Conservation (phyloP, 2,888 invertebrate species). For the Spatulosminthurus flaviceps region DNA sequence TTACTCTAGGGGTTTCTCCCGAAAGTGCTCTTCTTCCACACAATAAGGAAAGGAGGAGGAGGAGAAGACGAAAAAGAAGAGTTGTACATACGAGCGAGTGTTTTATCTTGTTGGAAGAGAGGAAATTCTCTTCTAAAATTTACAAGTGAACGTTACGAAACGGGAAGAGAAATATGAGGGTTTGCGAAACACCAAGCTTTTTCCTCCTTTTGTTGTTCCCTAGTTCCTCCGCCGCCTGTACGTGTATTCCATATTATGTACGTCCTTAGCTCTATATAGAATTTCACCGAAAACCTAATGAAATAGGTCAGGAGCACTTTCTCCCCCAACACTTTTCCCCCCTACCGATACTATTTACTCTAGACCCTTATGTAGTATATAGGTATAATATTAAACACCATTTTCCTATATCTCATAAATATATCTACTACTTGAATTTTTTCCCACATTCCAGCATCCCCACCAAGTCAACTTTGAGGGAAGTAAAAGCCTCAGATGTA, state of each 20-base stretch:
- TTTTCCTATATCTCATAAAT: too few relatives aligned
- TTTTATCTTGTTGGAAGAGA: slow-evolving; percentile 16
- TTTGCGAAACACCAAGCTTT: neutral
- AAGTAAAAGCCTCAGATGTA: too few relatives aligned
- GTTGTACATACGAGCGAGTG: slow-evolving; percentile 14
- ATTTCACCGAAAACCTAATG: neutral
- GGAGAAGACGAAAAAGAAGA: too few relatives aligned
- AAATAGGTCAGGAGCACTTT: slow-evolving; percentile 12
- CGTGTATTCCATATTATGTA: too few relatives aligned
- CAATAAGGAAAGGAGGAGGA: neutral
- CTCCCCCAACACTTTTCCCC: neutral
- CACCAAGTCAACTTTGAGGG: too few relatives aligned
- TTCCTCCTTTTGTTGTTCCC: too few relatives aligned
- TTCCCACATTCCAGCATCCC: too few relatives aligned
- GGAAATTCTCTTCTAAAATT: slow-evolving; percentile 10
- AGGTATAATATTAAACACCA: neutral
- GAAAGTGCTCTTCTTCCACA: neutral
- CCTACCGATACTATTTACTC: too few relatives aligned
- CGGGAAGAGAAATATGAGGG: neutral
- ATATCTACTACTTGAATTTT: too few relatives aligned
- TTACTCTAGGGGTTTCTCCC: slow-evolving; percentile 35
- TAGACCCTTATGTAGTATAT: too few relatives aligned
- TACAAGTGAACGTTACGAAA: slow-evolving; percentile 1
- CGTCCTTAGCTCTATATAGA: too few relatives aligned
- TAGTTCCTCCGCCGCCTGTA: too few relatives aligned